These are phyloP conservation scores for Odontamblyopus lacepedii DNA, from an alignment of 2,797 vertebrate species.

Conservation along the genomic window DNA sequence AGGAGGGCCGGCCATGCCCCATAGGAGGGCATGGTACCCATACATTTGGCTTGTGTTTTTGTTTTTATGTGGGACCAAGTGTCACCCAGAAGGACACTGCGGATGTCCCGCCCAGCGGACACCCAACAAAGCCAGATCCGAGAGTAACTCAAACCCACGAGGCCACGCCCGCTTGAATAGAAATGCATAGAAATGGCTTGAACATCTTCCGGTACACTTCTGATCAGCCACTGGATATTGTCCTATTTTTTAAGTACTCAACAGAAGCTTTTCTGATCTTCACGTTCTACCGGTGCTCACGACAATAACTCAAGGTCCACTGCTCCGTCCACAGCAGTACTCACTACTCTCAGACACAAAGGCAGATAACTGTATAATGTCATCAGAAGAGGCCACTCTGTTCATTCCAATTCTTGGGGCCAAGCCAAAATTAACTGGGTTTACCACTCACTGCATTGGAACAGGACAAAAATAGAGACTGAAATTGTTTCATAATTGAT, in stretches of 20 bases:
- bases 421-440: constrained; percentile 53
- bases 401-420: constrained; percentile 61
- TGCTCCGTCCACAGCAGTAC: constrained; percentile 30
- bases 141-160: constrained; percentile 16
- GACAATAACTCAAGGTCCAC: constrained; percentile 22
- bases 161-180: constrained; percentile 34
- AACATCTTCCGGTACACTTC: constrained; percentile 30
- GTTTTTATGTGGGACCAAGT: constrained; percentile 78
- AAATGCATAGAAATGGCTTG: constrained; percentile 35
- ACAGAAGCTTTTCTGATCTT: constrained; percentile 22
- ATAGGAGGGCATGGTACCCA: constrained; percentile 55
- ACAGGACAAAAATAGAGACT: constrained; percentile 39
- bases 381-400: constrained; percentile 44
- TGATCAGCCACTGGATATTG: constrained; percentile 30
- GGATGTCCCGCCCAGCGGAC: constrained; percentile 42
- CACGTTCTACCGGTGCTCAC: constrained; percentile 38
- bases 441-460: constrained; percentile 45
- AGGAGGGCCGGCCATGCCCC: constrained; percentile 73
- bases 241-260: constrained; percentile 10
- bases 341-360: constrained; percentile 26
- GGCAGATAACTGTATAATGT: constrained; percentile 30
- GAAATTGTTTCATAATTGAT: constrained; percentile 31
- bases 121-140: constrained; percentile 9
- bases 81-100: constrained; percentile 55
- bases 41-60: constrained; percentile 57